Evolutionary conservation across 2,113 vertebrate genomes (phyloP).

Genomic region (Myotis lucifugus): DNA sequence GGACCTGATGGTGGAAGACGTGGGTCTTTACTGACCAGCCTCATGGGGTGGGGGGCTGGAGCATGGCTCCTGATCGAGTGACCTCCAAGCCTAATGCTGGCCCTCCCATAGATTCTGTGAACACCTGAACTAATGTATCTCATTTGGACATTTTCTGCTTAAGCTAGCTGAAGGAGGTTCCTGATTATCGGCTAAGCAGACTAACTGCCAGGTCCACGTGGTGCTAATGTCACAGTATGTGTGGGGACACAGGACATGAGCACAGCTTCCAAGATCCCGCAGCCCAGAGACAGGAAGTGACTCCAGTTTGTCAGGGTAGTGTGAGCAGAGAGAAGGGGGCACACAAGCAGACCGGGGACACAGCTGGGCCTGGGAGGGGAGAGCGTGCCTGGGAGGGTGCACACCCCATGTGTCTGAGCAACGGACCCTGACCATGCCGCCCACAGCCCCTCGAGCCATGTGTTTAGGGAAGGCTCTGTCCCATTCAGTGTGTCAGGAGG

Average conservation of each 20-base stretch:
- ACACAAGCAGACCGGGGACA: not conserved
- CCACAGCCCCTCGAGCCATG: rapidly evolving
- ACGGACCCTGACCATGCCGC: no score
- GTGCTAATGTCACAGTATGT: rapidly evolving
- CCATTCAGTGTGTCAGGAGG: not conserved
- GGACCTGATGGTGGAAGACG: not conserved
- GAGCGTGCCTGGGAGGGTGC: rapidly evolving
- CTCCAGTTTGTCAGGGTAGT: rapidly evolving
- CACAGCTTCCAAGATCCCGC: not conserved
- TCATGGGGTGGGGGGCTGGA: rapidly evolving
- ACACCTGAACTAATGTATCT: not conserved
- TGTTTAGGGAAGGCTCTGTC: not conserved
- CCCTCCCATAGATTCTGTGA: not conserved
- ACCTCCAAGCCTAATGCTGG: not conserved
- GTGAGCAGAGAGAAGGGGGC: not conserved
- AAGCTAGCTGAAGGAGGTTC: not conserved
- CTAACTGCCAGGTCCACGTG: not conserved
- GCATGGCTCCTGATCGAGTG: not conserved
- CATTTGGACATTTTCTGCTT: not conserved
- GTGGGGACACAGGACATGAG: not conserved
- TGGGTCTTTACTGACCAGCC: not conserved
- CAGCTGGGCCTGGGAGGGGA: not conserved
- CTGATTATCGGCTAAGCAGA: not conserved
- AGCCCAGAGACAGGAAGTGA: not conserved
- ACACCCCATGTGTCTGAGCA: not conserved